Conservation (phyloP, 1,140 invertebrate genomes). For the Antheraea mylitta region DNA sequence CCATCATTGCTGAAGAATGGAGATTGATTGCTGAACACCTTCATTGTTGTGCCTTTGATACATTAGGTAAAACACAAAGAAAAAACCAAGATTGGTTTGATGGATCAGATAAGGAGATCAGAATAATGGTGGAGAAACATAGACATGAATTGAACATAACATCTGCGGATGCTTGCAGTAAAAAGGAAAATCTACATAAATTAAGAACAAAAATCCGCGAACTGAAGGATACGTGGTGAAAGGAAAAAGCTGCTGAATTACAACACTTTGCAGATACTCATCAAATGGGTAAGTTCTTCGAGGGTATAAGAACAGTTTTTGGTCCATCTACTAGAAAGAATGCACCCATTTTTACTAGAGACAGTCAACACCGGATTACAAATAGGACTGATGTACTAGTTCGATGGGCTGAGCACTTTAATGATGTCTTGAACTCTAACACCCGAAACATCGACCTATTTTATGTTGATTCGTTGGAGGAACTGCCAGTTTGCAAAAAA, state of each 20-base stretch:
- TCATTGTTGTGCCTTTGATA: no score
- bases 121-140: no score
- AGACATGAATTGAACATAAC: no score
- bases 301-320: slow-evolving; percentile 10
- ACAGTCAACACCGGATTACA: background rate
- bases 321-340: background rate
- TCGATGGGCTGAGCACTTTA: slow-evolving; percentile 7
- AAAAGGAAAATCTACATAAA: no score
- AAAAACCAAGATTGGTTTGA: no score
- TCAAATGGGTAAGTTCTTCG: slow-evolving; percentile 25
- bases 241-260: slow-evolving; percentile 20
- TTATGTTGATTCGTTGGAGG: no score
- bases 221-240: slow-evolving; percentile 28
- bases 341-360: background rate
- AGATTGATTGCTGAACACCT: no score
- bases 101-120: no score
- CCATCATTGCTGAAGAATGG: no score
- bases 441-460: background rate
- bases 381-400: background rate
- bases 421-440: background rate
- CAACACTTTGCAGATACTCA: slow-evolving; percentile 28
- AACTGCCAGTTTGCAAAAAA: no score
- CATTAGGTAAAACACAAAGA: no score
- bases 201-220: slow-evolving; percentile 21
- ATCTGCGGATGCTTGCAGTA: no score